Conservation (phyloP, 2,113 vertebrate genomes). For the Rhinogobius similis region DNA sequence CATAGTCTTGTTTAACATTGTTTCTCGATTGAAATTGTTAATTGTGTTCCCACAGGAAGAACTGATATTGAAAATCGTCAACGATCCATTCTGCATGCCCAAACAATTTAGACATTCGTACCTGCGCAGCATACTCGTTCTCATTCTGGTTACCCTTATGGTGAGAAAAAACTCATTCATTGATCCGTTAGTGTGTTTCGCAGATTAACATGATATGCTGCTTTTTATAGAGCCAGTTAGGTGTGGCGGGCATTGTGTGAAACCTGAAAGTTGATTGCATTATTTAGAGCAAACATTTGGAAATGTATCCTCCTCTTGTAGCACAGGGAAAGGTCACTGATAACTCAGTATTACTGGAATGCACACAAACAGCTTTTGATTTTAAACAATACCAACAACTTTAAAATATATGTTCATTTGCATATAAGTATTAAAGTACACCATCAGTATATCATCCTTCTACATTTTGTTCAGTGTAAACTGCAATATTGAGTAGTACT, state of each 20-base stretch:
- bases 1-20: neutral
- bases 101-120: slow-evolving; percentile 82
- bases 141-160: slow-evolving; percentile 82
- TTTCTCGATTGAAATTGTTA: neutral
- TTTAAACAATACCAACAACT: neutral
- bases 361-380: neutral
- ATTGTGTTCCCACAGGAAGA: slow-evolving; percentile 83
- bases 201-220: neutral
- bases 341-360: neutral
- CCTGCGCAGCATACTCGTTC: slow-evolving; percentile 73
- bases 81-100: slow-evolving; percentile 58
- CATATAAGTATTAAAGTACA: no score
- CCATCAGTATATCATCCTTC: no score
- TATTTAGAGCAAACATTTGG: neutral
- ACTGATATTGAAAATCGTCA: slow-evolving; percentile 83
- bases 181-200: no score
- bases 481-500: no score
- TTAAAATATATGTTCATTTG: no score
- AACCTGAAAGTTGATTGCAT: neutral
- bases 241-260: neutral
- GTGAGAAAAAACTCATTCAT: slow-evolving; percentile 63
- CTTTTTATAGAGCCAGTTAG: neutral
- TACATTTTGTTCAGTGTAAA: no score
- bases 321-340: neutral
- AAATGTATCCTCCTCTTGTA: neutral